A percentile compares a stretch with the other conserved stretches of the same genome.
Conservation (phyloP, 1,140 invertebrate genomes). For the Leptonema lineaticorne region DNA sequence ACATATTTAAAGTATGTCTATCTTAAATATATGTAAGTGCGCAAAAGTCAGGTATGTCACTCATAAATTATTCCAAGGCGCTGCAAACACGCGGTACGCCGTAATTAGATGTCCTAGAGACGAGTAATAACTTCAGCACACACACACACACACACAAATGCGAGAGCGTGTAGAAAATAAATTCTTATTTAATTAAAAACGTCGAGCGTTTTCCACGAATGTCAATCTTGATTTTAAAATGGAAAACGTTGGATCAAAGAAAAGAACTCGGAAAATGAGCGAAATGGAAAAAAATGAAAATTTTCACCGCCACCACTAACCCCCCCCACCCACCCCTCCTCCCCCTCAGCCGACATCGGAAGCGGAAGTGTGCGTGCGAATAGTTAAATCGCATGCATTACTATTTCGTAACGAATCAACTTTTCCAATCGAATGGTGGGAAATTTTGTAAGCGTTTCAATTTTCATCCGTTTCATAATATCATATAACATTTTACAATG, state of each 20-base stretch:
- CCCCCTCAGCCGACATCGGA: too few species aligned
- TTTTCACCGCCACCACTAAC: too few species aligned
- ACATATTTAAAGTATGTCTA: background rate
- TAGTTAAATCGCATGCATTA: background rate
- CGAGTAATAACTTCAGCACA: too few species aligned
- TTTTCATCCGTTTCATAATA: too few species aligned
- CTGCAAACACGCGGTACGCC: slow-evolving; percentile 19
- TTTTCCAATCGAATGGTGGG: background rate
- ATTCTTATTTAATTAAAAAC: slow-evolving; percentile 12
- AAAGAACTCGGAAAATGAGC: too few species aligned
- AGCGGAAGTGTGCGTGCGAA: background rate
- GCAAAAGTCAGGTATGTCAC: slow-evolving; percentile 21
- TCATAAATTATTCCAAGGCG: slow-evolving; percentile 28
- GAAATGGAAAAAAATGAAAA: too few species aligned
- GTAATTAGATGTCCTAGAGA: slow-evolving; percentile 24
- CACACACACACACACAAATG: background rate
- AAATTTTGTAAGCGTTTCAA: too few species aligned
- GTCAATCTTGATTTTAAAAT: background rate
- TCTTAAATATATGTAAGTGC: background rate
- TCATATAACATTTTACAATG: too few species aligned
- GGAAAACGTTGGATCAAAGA: background rate
- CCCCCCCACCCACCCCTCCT: too few species aligned
- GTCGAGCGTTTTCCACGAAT: background rate
- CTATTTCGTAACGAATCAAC: background rate
- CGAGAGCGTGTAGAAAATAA: background rate